A percentile compares a stretch with the other conserved stretches of the same genome.
These are phyloP conservation scores for Diorhabda sublineata DNA, from an alignment of 1,140 invertebrate species.

Conservation along the genomic window DNA sequence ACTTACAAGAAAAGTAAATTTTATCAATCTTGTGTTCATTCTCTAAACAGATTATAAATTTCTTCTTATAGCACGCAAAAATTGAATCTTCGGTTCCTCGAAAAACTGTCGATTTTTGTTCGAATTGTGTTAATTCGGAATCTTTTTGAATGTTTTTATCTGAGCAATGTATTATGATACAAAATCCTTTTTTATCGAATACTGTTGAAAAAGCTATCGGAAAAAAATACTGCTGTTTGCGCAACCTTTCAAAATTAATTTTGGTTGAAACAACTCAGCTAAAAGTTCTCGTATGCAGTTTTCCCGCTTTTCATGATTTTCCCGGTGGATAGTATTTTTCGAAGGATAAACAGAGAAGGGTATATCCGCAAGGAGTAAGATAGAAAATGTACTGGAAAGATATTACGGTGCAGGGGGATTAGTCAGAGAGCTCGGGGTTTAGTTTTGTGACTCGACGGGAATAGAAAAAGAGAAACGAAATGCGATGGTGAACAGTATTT, in stretches of 20 bases:
- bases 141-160: too few species aligned
- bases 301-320: slow-evolving; percentile 2
- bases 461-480: background rate
- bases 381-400: slow-evolving; percentile 2
- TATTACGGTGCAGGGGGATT: slow-evolving; percentile 1
- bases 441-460: background rate
- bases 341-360: background rate
- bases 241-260: background rate
- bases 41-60: too few species aligned
- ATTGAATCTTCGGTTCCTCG: too few species aligned
- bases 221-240: background rate
- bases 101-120: too few species aligned
- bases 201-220: too few species aligned
- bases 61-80: too few species aligned
- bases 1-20: too few species aligned
- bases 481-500: background rate
- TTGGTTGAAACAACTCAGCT: background rate
- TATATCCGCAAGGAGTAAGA: background rate
- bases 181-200: too few species aligned
- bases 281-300: slow-evolving; percentile 2
- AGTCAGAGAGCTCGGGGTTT: slow-evolving; percentile 1
- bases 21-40: too few species aligned
- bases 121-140: too few species aligned
- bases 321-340: background rate
- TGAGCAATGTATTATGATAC: too few species aligned